These are phyloP conservation scores for Zaprionus inermis DNA, from an alignment of 1,140 invertebrate genomes.

Conservation along the genomic window DNA sequence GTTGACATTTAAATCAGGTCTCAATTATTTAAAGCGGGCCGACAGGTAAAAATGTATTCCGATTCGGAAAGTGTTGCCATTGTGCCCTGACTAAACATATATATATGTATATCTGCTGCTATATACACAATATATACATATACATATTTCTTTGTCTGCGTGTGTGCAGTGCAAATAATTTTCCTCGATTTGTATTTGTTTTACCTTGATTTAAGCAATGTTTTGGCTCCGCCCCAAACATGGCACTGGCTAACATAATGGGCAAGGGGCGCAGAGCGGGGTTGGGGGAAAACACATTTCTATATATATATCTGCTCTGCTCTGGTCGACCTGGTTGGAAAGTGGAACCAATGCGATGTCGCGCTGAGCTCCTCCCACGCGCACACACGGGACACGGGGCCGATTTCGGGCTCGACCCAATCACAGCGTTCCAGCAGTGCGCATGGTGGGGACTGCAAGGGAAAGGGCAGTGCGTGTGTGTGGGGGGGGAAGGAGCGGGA, in stretches of 20 bases:
- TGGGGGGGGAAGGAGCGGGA: background rate
- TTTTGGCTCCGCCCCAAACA: constrained; percentile 68
- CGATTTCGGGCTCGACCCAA: constrained; percentile 62
- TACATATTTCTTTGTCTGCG: too few relatives aligned
- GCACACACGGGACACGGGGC: constrained; percentile 20
- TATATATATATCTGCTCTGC: constrained; percentile 23
- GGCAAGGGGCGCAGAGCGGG: background rate
- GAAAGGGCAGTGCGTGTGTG: background rate
- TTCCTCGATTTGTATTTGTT: constrained; percentile 79
- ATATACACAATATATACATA: constrained; percentile 7
- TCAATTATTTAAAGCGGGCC: constrained; percentile 72
- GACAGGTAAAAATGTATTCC: constrained; percentile 22
- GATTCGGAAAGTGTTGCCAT: constrained; percentile 28
- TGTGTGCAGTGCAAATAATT: constrained; percentile 70
- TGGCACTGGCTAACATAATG: constrained; percentile 44
- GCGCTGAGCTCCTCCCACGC: constrained; percentile 63
- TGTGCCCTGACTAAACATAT: constrained; percentile 30
- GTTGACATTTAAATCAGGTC: constrained; percentile 74
- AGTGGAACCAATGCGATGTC: background rate
- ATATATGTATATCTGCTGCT: background rate
- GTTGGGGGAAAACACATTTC: too few relatives aligned
- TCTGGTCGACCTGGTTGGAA: background rate
- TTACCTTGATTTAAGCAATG: constrained; percentile 73
- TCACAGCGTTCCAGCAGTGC: constrained; percentile 69
- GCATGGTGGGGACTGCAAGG: constrained; percentile 59